Evolutionary conservation across 2,888 invertebrate species (phyloP), one percentile per base, ranked within the genome.

Genomic region (Callyntrura guangdongensis): DNA sequence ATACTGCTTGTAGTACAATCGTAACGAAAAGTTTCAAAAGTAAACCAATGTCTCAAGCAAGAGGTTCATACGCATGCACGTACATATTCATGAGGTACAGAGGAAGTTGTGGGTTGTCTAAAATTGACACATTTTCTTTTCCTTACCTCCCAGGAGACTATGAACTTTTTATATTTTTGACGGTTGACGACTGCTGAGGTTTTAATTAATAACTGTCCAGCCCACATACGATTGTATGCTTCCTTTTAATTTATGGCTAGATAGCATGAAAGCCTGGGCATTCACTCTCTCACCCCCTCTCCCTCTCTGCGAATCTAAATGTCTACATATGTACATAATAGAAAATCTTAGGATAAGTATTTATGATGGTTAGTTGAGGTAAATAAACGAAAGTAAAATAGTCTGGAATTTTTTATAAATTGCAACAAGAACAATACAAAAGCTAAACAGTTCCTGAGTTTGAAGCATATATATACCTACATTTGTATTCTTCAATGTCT

Each of bases 191-290:
- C 87, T 90, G 90, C 92, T 90, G 90, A 92, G 92, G 67, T 88
- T 92, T 92, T 92, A 92, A 92, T 92, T 92, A 92, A 92, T 92
- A 89, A 92, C 88, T 11, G 85, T 84, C 47, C 90, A 25, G 72
- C 64, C 81, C 82, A 12, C 20, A 20, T 59, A 27, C 36, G 53
- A 49, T 17, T 22, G 61, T 79, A 22, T 72, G 45, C 59, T 22
- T 79, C 56, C 61, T 61, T 27, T 90, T 92, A 89, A 92, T 92
- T 92, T 92, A 92, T 92, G 88, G 82, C 64, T 85, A 27, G 72
- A 81, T 85, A 56, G 47, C 92, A 92, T 92, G 92, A 84, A 82
- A 90, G 81, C 49, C 14, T 22, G 22, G 8, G 25, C n/a, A 36
- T 20, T 61, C 61, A 17, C 27, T 27, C 5, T 4, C 36, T 6